Base-by-base conservation (phyloP, 2,113 vertebrate species). In the Gavialis gangeticus region DNA sequence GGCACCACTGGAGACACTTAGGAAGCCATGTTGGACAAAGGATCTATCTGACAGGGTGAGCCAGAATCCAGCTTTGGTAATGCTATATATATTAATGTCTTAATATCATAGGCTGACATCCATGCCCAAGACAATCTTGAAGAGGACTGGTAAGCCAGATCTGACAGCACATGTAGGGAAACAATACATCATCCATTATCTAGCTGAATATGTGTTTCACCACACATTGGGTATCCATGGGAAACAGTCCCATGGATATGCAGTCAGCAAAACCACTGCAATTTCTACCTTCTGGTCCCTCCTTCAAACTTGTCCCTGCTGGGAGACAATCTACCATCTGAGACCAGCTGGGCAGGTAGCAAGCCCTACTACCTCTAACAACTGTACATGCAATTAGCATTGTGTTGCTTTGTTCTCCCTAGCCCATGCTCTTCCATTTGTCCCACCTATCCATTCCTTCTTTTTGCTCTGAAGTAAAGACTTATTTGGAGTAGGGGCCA, bases 401-500 rank as follows among this genome's bases (percentile, higher is more conserved):
- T 46, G 46, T 46, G 46, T 91, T 58, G 75, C 77, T 90, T 75
- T 87, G 46, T 91, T 63, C 55, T 84, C 24, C 58, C n/a, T 58
- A 71, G 62, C 16, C 84, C 56, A 54, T 69, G 9, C 22, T 22
- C 28, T 46, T 15, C 77, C 92, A 60, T 75, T 75, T 55, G 69
- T 90, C 37, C 83, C 88, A 93, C 88, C 77, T 60, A 75, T 86
- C 75, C 94, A 64, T 83, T 91, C 88, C 18, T 71, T 37, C 30
- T 46, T 46, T 46, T 79, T 59, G 28, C 67, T 92, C 92, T 66
- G 71, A 62, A 86, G 46, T 34, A 75, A 46, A 46, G 7, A 46
- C 79, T 59, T 37, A 63, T 92, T 93, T 66, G 64, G 62, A 86
- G 46, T 34, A 75, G 17, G 21, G 59, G 46, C 46, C 46, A 59